Base-by-base conservation (phyloP, 2,888 invertebrate genomes). In the Aspidapion aeneum region DNA sequence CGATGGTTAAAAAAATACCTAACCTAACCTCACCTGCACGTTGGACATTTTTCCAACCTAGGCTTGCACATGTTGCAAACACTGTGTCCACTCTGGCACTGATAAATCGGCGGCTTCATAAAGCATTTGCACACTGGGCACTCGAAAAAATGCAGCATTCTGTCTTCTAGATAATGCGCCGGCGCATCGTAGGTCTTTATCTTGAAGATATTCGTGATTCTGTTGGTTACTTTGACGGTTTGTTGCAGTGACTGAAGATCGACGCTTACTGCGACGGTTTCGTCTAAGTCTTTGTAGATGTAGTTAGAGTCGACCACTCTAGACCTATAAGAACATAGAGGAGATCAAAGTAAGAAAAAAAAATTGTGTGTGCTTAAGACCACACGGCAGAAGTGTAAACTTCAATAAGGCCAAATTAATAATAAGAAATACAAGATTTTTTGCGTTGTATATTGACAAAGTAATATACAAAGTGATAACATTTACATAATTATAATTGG, bases 101-200 rank as follows among this genome's bases (percentile, higher is more conserved):
- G 78, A 55, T 68, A 75, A 60, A 78, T 78, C 0, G 77, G 78
- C 1, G 77, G 76, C 60, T 73, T 73, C 78, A 78, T 78, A 55
- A 73, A 72, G 21, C 66, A 69, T 60, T 76, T 77, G 62, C 78
- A 78, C 1, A 77, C 74, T 3, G 78, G 77, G 63, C 78, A 78
- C 67, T 77, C 77, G 60, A 78, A 75, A 58, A 71, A 72, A n/a
- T 70, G 71, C 35, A 77, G 60, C 63, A 77, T 68, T 56, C 72
- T 72, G 52, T 77, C 76, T 60, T 74, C 73, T 7, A 73, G 63
- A 18, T 71, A 70, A 18, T 71, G 69, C 17, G 63, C 21, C 17
- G 65, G 64, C 58, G 64, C 58, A 54, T 67, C 68, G 21, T 65
- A 66, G 2, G 68, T 58, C 64, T 71, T 72, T 3, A 73, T 71